A percentile compares a stretch with the other conserved stretches of the same genome.
Conservation (phyloP, 2,888 invertebrate species). For the Eilema depressum region DNA sequence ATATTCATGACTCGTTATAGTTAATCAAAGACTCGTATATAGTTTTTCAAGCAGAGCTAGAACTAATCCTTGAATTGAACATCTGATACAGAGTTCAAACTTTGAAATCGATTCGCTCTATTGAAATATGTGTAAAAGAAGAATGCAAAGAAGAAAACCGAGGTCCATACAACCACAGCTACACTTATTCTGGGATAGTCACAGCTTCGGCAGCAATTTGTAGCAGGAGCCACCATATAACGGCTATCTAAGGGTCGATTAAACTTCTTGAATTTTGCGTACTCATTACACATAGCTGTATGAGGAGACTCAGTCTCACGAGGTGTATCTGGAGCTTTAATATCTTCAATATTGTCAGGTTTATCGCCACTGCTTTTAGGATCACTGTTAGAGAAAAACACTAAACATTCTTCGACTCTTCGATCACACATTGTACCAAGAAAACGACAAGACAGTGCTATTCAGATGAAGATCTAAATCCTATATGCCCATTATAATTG, state of each 20-base stretch:
- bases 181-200: conserved; percentile 5
- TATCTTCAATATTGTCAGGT: conserved; percentile 1
- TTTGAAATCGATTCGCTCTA: background rate
- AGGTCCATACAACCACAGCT: conserved; percentile 11
- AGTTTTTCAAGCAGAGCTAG: background rate
- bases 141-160: conserved; percentile 16
- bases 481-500: background rate
- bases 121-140: conserved; percentile 8
- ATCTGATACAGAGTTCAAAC: background rate
- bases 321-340: background rate
- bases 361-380: background rate
- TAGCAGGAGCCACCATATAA: background rate
- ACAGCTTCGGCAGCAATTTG: conserved; percentile 27
- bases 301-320: background rate
- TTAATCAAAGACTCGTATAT: background rate
- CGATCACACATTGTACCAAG: background rate
- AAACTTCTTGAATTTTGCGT: background rate
- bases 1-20: no score
- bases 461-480: background rate
- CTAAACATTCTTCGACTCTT: conserved; percentile 1
- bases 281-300: background rate
- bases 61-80: background rate
- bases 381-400: conserved; percentile 6
- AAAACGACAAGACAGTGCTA: background rate
- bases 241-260: background rate